phyloP scores from a whole-genome alignment of 2,888 invertebrate genomes.

The Eristalis pertinax region DNA sequence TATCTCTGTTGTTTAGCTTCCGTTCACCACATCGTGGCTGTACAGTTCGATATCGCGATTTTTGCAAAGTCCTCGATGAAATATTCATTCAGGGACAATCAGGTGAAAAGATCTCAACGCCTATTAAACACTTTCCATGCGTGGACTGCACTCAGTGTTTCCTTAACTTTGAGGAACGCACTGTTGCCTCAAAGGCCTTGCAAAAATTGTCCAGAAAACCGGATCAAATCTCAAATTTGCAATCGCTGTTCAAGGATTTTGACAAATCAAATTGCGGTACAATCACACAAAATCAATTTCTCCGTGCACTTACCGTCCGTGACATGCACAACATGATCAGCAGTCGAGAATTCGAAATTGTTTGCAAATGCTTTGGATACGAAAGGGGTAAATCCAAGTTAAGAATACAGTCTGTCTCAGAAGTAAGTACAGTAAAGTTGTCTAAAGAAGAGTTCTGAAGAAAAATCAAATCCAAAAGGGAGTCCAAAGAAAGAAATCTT shows the following conservation, averaged over 20 bases:
- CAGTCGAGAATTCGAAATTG: conserved; percentile 85
- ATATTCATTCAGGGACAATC: conserved; percentile 86
- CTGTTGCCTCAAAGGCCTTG: conserved; percentile 85
- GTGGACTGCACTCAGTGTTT: conserved; percentile 84
- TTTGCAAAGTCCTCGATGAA: conserved; percentile 87
- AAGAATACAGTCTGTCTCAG: no score
- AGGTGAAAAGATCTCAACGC: conserved; percentile 86
- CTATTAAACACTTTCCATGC: conserved; percentile 87
- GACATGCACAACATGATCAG: conserved; percentile 86
- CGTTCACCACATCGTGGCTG: conserved; percentile 84
- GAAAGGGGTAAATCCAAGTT: conserved; percentile 82
- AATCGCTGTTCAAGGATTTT: conserved; percentile 87
- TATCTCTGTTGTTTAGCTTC: conserved; percentile 83
- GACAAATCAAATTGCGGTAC: conserved; percentile 87
- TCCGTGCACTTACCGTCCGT: conserved; percentile 86
- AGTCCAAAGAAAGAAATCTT: no score
- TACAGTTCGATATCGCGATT: conserved; percentile 86
- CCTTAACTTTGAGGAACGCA: conserved; percentile 89
- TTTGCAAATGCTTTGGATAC: conserved; percentile 89
- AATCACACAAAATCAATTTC: conserved; percentile 85
- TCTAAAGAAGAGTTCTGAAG: no score
- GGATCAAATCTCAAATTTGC: conserved; percentile 86
- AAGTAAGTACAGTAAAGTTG: no score
- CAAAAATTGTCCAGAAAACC: conserved; percentile 86
- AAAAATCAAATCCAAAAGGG: no score